Evolutionary conservation across 2,888 invertebrate species (phyloP).

Genomic region (Empis stercorea): DNA sequence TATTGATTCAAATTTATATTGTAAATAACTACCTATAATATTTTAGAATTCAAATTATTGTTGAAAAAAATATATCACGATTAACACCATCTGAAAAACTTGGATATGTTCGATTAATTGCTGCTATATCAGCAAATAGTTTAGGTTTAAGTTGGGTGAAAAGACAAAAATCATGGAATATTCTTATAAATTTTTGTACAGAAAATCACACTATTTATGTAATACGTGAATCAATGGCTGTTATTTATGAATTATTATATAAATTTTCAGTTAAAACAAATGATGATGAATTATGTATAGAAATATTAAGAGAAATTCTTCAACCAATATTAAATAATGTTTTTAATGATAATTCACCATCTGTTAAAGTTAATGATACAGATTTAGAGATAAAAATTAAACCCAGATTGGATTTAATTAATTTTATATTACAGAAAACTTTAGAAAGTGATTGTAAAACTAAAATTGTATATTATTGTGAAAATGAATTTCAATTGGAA

Average conservation of each 20-base stretch:
- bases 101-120: conserved; percentile 50
- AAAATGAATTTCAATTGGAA: conserved; percentile 27
- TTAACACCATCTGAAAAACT: conserved; percentile 50
- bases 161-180: conserved; percentile 48
- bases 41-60: conserved; percentile 21
- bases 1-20: not conserved
- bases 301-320: conserved; percentile 43
- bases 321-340: conserved; percentile 45
- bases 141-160: conserved; percentile 54
- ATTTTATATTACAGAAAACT: conserved; percentile 41
- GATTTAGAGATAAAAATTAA: conserved; percentile 40
- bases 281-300: conserved; percentile 40
- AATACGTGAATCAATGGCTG: conserved; percentile 49
- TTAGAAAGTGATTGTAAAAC: conserved; percentile 36
- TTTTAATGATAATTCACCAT: conserved; percentile 30
- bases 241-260: conserved; percentile 47
- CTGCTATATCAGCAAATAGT: conserved; percentile 45
- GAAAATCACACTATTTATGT: conserved; percentile 59
- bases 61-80: conserved; percentile 18
- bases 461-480: conserved; percentile 26
- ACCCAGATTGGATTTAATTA: conserved; percentile 44
- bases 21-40: not conserved
- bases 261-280: conserved; percentile 35
- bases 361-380: conserved; percentile 38
- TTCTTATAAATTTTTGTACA: conserved; percentile 48